Base-by-base conservation (phyloP, 2,113 vertebrate genomes). In the Strix aluco region DNA sequence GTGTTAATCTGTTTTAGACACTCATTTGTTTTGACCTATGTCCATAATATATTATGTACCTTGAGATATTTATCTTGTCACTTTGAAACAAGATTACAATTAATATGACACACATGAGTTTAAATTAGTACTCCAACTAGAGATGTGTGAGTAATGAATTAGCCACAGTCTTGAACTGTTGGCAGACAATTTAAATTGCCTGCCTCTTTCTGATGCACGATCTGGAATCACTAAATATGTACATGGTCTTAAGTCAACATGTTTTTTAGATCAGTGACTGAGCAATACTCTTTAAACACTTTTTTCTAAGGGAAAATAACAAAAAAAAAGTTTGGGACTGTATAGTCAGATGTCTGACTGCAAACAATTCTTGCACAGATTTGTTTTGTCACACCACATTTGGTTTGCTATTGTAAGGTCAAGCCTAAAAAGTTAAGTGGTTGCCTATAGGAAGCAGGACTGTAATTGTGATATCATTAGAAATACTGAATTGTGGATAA, bases 51-150 rank as follows among this genome's bases (percentile, higher is more conserved):
- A 98, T 98, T 97, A 97, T 92, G 95, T 96, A 98, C 96, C 97
- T 98, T 97, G 95, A 97, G 96, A 98, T 98, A 98, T 98, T 98
- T 98, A 97, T 98, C 98, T 98, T 98, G 97, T 98, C 98, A 97
- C 94, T 98, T 97, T 96, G 95, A 98, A 98, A 97, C 84, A 97
- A 96, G 95, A 98, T 98, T 98, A 97, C 97, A 98, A 98, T 98
- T 98, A 98, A 98, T 98, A 94, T 19, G 83, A 97, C 96, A 98
- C 94, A 97, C 93, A 96, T 90, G 97, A 98, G 95, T 98, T 97
- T 98, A 98, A 98, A 98, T 98, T 97, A 98, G 87, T 98, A 94
- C 95, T 97, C 96, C 96, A 96, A 91, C 96, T 96, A 95, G 97
- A 97, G 92, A 97, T 95, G 94, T 97, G 86, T 97, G 96, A 97